Evolutionary conservation across 1,140 invertebrate species (phyloP).

Genomic region (Theocolax elegans): DNA sequence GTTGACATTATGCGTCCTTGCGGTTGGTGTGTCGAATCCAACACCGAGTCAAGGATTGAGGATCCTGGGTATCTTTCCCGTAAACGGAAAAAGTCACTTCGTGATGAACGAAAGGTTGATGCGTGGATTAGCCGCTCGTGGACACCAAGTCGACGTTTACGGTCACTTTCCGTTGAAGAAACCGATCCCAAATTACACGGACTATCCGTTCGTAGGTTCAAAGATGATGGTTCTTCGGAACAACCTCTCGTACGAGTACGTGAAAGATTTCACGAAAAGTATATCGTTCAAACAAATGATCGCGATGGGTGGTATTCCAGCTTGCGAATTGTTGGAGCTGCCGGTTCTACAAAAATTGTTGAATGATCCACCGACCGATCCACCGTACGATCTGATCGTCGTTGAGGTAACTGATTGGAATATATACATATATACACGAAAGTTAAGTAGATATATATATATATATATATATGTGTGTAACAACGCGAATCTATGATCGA

Average conservation of each 20-base stretch:
- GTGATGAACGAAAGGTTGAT: constrained; percentile 66
- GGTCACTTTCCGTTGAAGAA: constrained; percentile 58
- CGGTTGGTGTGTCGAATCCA: too few species aligned
- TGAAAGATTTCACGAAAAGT: fast-evolving
- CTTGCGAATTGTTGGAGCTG: constrained; percentile 44
- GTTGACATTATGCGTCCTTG: too few species aligned
- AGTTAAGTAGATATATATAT: not conserved
- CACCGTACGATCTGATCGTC: constrained; percentile 45
- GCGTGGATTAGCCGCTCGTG: constrained; percentile 66
- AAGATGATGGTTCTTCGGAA: constrained; percentile 37
- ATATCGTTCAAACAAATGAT: not conserved
- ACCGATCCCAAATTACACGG: constrained; percentile 55
- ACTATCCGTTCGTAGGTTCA: constrained; percentile 49
- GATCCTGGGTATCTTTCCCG: not conserved
- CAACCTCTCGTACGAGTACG: constrained; percentile 39
- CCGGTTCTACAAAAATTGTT: constrained; percentile 44
- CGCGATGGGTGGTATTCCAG: not conserved
- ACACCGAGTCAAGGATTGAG: not conserved
- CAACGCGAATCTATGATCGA: not conserved
- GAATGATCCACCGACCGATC: constrained; percentile 40
- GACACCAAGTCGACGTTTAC: constrained; percentile 67
- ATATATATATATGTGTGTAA: not conserved
- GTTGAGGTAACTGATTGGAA: constrained; percentile 42
- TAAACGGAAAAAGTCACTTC: constrained; percentile 67
- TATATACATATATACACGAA: not conserved